Evolutionary conservation across 2,888 invertebrate species (phyloP).

Genomic region (Hetaerina titia): DNA sequence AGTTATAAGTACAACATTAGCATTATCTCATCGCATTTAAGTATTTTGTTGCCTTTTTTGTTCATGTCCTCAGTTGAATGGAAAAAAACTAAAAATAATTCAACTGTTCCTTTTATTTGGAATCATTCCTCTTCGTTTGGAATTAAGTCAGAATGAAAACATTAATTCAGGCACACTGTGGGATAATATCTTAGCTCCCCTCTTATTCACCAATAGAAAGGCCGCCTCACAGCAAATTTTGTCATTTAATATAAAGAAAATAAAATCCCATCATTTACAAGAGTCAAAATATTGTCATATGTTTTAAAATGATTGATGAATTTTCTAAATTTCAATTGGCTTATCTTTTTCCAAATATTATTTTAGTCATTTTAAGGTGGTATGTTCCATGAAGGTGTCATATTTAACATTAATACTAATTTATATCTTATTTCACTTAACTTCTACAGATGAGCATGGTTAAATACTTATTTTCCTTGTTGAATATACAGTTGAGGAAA

Average conservation of each 20-base stretch:
- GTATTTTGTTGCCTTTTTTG: neutral
- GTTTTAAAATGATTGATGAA: neutral
- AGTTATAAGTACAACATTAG: neutral
- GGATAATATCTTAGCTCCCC: too few relatives aligned
- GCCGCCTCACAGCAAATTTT: too few relatives aligned
- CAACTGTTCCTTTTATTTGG: too few relatives aligned
- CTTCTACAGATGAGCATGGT: neutral
- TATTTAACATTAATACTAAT: neutral
- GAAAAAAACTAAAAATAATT: neutral
- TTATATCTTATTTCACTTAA: neutral
- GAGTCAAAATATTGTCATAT: neutral
- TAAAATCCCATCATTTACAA: neutral
- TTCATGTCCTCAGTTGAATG: neutral
- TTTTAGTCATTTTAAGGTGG: neutral
- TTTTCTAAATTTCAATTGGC: neutral
- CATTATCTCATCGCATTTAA: neutral
- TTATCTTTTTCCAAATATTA: neutral
- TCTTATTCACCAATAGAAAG: too few relatives aligned
- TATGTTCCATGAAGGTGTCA: neutral
- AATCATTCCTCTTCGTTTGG: neutral
- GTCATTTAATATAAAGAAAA: neutral
- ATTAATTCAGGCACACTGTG: too few relatives aligned
- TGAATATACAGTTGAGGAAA: neutral
- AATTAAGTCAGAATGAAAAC: too few relatives aligned
- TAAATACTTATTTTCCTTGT: neutral